Evolutionary conservation across 2,888 invertebrate species (phyloP).

Genomic region (Apodemia hepburni): DNA sequence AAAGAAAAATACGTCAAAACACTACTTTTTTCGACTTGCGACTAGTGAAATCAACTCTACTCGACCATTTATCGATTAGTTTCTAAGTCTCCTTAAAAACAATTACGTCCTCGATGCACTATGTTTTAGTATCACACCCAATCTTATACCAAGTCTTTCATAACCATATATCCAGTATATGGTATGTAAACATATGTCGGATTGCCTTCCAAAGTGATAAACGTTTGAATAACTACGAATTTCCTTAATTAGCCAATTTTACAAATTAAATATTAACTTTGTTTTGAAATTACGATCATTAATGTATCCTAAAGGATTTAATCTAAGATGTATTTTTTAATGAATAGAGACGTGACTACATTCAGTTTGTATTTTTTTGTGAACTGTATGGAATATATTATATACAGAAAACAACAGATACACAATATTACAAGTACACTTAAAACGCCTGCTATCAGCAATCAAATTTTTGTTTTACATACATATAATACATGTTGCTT

Average conservation of each 20-base stretch:
- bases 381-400: background rate
- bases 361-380: background rate
- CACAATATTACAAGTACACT: background rate
- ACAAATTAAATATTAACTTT: slow-evolving; percentile 48
- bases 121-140: slow-evolving; percentile 71
- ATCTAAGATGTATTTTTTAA: slow-evolving; percentile 24
- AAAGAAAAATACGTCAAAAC: slow-evolving; percentile 82
- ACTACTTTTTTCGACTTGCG: slow-evolving; percentile 79
- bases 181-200: slow-evolving; percentile 47
- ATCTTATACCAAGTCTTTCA: slow-evolving; percentile 60
- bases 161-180: slow-evolving; percentile 65
- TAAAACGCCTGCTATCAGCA: background rate
- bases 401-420: slow-evolving; percentile 7
- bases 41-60: slow-evolving; percentile 81
- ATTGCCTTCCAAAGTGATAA: slow-evolving; percentile 22
- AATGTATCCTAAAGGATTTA: slow-evolving; percentile 44
- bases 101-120: slow-evolving; percentile 73
- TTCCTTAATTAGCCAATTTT: slow-evolving; percentile 65
- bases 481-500: no score
- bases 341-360: slow-evolving; percentile 33
- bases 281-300: slow-evolving; percentile 51
- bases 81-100: slow-evolving; percentile 53
- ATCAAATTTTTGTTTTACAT: no score
- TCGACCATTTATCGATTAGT: slow-evolving; percentile 74
- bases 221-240: slow-evolving; percentile 52